Evolutionary conservation across 2,888 invertebrate species (phyloP), one percentile per base, ranked within the genome.

Genomic region (Clitarchus hookeri): DNA sequence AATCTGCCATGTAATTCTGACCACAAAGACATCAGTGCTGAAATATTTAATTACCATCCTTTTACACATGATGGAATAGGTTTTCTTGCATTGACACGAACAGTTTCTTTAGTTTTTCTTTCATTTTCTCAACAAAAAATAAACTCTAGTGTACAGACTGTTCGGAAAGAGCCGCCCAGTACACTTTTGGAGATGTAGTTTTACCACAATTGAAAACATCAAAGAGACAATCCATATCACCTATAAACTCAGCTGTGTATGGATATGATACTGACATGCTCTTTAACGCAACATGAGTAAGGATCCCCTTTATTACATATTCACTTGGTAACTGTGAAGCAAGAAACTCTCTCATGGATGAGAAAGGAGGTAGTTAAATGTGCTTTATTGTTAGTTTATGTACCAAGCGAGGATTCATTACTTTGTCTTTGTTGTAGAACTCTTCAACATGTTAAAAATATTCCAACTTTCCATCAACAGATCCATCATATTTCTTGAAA

Each of bases 11-110:
- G 4, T 36, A 36, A 36, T 36, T 36, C 36, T 36, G 36, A 36
- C 36, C 36, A 36, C 36, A 36, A 36, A 27, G 9, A 27, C 12
- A 11, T 19, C 27, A 86, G 65, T 16, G 83, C 44, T 23, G 1
- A 25, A n/a, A 86, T 86, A 48, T 86, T 86, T n/a, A 44, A 13
- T 6, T n/a, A n/a, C 84, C 84, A 86, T 0, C 44, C 79, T n/a
- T 26, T 65, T n/a, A 86, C 83, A 65, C 83, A 54, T n/a, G 53
- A 77, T 26, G 83, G 83, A 36, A 44, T 36, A 12, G 16, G 11
- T 25, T 25, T 25, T 19, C 23, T 26, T 84, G 83, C 25, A 84
- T 13, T 86, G 36, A 36, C 84, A 36, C 48, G 11, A 23, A 86
- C 26, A 26, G 44, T 65, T 26, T n/a, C n/a, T n/a, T n/a, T n/a